These are phyloP conservation scores for Acronicta alni DNA, from an alignment of 2,888 invertebrate genomes.

Conservation along the genomic window DNA sequence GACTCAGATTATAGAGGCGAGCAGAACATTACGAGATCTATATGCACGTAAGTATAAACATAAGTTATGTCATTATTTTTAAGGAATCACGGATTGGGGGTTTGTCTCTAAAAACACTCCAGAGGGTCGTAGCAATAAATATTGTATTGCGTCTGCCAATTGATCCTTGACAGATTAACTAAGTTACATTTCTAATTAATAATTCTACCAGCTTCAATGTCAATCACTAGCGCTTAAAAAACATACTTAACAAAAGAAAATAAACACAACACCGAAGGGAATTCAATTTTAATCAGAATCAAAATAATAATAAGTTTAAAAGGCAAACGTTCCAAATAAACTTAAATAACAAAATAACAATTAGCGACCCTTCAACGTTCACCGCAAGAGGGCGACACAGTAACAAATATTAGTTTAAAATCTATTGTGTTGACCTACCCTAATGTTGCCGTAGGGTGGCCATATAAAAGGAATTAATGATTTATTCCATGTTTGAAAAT, in stretches of 20 bases:
- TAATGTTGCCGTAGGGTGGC: constrained; percentile 47
- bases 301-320: constrained; percentile 55
- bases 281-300: constrained; percentile 31
- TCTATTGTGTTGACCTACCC: constrained; percentile 61
- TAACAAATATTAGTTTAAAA: constrained; percentile 56
- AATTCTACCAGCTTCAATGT: constrained; percentile 4
- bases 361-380: constrained; percentile 63
- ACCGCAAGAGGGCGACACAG: constrained; percentile 46
- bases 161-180: no score
- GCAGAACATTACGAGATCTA: no score
- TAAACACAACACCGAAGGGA: constrained; percentile 3
- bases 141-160: no score
- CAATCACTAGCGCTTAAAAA: constrained; percentile 14
- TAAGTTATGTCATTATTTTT: no score
- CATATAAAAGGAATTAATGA: constrained; percentile 10
- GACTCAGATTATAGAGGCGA: no score
- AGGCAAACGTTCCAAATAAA: constrained; percentile 60
- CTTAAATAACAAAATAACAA: constrained; percentile 68
- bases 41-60: no score
- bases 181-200: no score
- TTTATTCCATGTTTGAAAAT: constrained; percentile 30
- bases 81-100: no score
- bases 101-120: no score
- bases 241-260: not conserved
- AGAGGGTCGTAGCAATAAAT: no score